Base-by-base conservation (phyloP, 1,140 invertebrate genomes). In the Brachionus plicatilis region DNA sequence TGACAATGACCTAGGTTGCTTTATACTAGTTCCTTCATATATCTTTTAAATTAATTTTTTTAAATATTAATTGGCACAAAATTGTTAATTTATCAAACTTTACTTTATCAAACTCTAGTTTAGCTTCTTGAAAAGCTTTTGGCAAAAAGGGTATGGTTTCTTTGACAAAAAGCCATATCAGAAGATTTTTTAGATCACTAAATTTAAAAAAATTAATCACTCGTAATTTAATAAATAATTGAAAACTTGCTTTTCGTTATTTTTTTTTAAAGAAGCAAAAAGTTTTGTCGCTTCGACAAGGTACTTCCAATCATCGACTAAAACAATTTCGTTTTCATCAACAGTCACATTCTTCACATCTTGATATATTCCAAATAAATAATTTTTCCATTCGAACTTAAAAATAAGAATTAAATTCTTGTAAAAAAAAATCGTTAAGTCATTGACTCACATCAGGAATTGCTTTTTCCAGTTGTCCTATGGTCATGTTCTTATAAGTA, bases 101-200 rank as follows among this genome's bases (percentile, higher is more conserved):
- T 65, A 82, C 79, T 65, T 68, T 60, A 65, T 82, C 79, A 47
- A 82, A 82, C 6, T 82, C 65, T 65, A 82, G 11, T 82, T 82
- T 82, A 11, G 79, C 79, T 65, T 68, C 53, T 82, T 82, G 79
- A 82, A 65, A 82, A 41, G 41, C 43, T 65, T 68, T 60, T 24
- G 79, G 79, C 41, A 82, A 68, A 82, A 82, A 82, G 17, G 79
- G 79, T 29, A 82, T 68, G 4, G 65, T 37, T 17, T 82, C 79
- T 68, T 82, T 82, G 37, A 82, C 53, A 82, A 65, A 82, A 17
- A 82, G 33, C 79, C 79, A 82, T 33, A 65, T 82, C 11, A 82
- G 12, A 60, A 82, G 65, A 27, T 82, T 82, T 12, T 82, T 65
- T 9, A 82, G 17, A 41, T 82, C 79, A 9, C 79, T 82, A 17